A percentile compares a stretch with the other conserved stretches of the same genome.
These are phyloP conservation scores for Hypomecis punctinalis DNA, from an alignment of 2,888 invertebrate species.

Conservation along the genomic window DNA sequence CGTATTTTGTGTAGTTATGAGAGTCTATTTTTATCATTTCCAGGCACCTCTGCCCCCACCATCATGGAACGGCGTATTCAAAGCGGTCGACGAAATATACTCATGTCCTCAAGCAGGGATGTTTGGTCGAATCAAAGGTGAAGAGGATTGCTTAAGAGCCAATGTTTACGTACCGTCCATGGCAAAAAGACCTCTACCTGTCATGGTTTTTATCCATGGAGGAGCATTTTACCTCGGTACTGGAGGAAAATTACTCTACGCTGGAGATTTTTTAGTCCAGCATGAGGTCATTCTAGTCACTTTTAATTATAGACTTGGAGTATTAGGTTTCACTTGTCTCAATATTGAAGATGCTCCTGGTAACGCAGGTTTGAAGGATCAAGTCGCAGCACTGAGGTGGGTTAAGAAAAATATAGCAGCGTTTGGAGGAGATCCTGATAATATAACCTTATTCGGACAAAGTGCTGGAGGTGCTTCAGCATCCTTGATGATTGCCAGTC, in stretches of 20 bases:
- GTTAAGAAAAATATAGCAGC: slow-evolving; percentile 74
- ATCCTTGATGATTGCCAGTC: slow-evolving; percentile 65
- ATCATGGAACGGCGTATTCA: slow-evolving; percentile 70
- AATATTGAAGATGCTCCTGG: slow-evolving; percentile 76
- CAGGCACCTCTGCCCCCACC: slow-evolving; percentile 75
- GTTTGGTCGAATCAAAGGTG: slow-evolving; percentile 55
- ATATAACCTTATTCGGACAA: slow-evolving; percentile 76
- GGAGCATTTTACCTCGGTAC: slow-evolving; percentile 73
- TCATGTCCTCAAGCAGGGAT: slow-evolving; percentile 64
- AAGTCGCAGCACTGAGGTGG: slow-evolving; percentile 77
- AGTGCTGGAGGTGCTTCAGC: slow-evolving; percentile 73
- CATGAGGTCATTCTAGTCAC: slow-evolving; percentile 73
- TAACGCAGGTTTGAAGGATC: slow-evolving; percentile 76
- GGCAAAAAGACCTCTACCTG: slow-evolving; percentile 59
- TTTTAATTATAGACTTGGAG: slow-evolving; percentile 75
- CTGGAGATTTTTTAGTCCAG: slow-evolving; percentile 70
- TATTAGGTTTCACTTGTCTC: slow-evolving; percentile 73
- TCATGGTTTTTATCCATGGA: slow-evolving; percentile 78
- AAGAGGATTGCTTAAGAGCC: slow-evolving; percentile 73
- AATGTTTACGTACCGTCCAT: slow-evolving; percentile 71
- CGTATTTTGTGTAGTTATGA: background rate
- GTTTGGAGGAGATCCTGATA: slow-evolving; percentile 76
- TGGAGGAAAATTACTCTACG: slow-evolving; percentile 71
- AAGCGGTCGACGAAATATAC: slow-evolving; percentile 55
- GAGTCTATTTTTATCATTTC: slow-evolving; percentile 25